These are phyloP conservation scores for Ferdinandea cuprea DNA, from an alignment of 2,888 invertebrate species.

Conservation along the genomic window DNA sequence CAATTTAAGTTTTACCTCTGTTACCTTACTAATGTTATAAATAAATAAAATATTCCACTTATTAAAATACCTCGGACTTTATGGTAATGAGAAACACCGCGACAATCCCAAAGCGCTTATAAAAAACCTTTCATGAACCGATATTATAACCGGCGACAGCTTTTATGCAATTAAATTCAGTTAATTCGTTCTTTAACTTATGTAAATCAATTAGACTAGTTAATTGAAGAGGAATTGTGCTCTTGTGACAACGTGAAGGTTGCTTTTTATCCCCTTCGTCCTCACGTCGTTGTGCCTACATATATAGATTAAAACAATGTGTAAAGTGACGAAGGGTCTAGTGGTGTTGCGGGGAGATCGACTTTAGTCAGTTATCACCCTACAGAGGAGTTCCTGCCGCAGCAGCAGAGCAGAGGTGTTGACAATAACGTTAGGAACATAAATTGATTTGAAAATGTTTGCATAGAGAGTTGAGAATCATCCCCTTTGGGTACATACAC, in stretches of 20 bases:
- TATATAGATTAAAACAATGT: background rate
- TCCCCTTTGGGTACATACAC: background rate
- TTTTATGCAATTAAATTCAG: constrained; percentile 46
- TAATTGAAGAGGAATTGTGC: constrained; percentile 40
- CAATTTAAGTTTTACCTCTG: too few relatives aligned
- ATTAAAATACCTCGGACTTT: constrained; percentile 44
- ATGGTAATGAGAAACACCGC: background rate
- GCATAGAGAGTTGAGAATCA: background rate
- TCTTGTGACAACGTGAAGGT: constrained; percentile 7
- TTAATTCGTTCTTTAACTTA: constrained; percentile 34
- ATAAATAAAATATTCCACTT: constrained; percentile 43
- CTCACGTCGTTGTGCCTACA: background rate
- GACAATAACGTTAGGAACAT: background rate
- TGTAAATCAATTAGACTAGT: constrained; percentile 53
- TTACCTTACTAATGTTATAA: too few relatives aligned
- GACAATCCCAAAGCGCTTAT: background rate
- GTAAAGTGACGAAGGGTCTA: background rate
- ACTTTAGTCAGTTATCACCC: background rate
- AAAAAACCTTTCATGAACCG: background rate
- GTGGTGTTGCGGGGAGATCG: background rate
- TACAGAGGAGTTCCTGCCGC: too few relatives aligned
- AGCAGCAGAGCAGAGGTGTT: too few relatives aligned
- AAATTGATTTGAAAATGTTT: constrained; percentile 16
- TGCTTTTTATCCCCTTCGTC: background rate
- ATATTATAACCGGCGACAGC: constrained; percentile 9